A percentile compares a stretch with the other conserved stretches of the same genome.
Conservation (phyloP, 1,140 invertebrate genomes). For the Eciton burchellii region DNA sequence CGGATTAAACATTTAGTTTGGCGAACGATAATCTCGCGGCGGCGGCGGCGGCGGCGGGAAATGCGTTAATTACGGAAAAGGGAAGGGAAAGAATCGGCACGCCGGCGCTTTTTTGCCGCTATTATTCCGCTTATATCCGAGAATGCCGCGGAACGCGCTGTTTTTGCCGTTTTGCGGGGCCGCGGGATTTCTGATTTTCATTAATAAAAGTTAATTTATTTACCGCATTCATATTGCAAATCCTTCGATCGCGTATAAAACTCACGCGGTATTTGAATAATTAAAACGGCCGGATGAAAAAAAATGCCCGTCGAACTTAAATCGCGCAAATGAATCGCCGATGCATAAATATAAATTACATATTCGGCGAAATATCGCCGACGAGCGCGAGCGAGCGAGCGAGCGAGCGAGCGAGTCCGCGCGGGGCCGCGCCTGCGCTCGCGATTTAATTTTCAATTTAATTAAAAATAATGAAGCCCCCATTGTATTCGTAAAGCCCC, state of each 20-base stretch:
- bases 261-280: conserved; percentile 68
- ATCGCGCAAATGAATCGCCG: conserved; percentile 73
- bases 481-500: conserved; percentile 72
- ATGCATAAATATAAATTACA: conserved; percentile 76
- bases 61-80: conserved; percentile 54
- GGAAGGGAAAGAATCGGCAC: conserved; percentile 46
- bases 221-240: conserved; percentile 73
- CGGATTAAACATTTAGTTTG: conserved; percentile 60
- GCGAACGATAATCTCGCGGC: conserved; percentile 55
- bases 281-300: conserved; percentile 72
- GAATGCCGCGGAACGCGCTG: conserved; percentile 60
- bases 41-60: conserved; percentile 43
- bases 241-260: conserved; percentile 66
- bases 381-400: conserved; percentile 32
- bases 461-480: conserved; percentile 74
- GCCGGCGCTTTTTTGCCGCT: conserved; percentile 47
- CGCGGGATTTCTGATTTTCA: conserved; percentile 65
- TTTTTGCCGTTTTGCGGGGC: conserved; percentile 60
- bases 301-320: conserved; percentile 68
- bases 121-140: conserved; percentile 61
- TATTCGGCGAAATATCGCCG: conserved; percentile 71
- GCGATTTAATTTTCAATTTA: conserved; percentile 75
- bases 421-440: conserved; percentile 40
- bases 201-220: conserved; percentile 75
- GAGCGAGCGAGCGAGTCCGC: not conserved